A percentile compares a stretch with the other conserved stretches of the same genome.
Evolutionary conservation across 2,888 invertebrate species (phyloP).

Genomic region (Agonopterix heracliana): DNA sequence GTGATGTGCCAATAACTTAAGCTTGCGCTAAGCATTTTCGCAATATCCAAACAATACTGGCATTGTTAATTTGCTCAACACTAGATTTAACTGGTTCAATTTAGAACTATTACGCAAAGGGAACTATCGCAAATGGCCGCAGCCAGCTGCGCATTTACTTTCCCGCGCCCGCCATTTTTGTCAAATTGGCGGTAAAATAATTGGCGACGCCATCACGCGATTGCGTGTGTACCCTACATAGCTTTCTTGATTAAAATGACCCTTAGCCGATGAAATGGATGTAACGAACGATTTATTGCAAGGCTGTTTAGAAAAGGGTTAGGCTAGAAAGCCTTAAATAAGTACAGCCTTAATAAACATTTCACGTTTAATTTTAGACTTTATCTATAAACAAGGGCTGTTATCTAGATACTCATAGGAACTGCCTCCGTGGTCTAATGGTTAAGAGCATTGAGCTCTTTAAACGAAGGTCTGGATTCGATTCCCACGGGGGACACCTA

Average conservation of each 20-base stretch:
- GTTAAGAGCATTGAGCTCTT: no score
- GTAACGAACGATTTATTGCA: neutral
- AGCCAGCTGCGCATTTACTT: conserved; percentile 32
- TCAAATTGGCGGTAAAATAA: conserved; percentile 49
- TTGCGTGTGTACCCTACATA: conserved; percentile 33
- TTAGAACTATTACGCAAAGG: conserved; percentile 45
- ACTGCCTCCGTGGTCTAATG: no score
- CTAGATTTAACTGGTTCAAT: conserved; percentile 36
- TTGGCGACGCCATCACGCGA: conserved; percentile 41
- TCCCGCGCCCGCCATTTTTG: conserved; percentile 58
- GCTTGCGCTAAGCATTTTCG: neutral
- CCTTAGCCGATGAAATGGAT: conserved; percentile 6
- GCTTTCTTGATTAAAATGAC: conserved; percentile 15
- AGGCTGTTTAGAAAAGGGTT: neutral
- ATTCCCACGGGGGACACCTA: no score
- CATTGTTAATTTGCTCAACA: conserved; percentile 40
- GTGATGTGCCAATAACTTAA: no score
- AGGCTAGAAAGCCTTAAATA: neutral
- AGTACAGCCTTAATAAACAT: neutral
- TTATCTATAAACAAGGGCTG: no score
- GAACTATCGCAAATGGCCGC: conserved; percentile 17
- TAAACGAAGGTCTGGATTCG: no score
- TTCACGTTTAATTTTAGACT: no score
- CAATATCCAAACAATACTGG: conserved; percentile 43
- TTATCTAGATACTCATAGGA: no score